phyloP scores from a whole-genome alignment of 2,797 vertebrate genomes.

The Tokudaia muenninki region DNA sequence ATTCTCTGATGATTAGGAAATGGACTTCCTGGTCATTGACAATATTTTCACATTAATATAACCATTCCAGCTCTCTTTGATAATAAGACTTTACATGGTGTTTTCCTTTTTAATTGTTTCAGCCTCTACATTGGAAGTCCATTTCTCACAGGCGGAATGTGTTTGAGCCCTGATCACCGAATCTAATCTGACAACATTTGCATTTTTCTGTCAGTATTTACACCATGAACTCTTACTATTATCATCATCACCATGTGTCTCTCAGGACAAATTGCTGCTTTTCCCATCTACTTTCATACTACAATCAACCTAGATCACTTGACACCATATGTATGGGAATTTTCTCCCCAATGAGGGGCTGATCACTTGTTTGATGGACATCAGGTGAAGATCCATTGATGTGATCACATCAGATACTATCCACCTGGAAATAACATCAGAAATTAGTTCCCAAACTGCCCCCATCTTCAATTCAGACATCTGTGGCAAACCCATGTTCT shows the following conservation, averaged over 20 bases:
- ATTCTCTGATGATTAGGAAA: background rate
- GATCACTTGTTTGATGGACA: background rate
- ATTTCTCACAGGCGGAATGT: background rate
- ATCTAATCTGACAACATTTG: background rate
- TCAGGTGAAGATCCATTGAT: background rate
- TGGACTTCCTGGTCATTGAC: background rate
- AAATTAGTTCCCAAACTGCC: background rate
- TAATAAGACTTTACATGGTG: background rate
- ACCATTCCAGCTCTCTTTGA: background rate
- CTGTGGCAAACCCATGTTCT: background rate
- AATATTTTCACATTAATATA: background rate
- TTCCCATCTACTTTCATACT: background rate
- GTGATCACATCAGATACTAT: background rate
- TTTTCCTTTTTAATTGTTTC: background rate
- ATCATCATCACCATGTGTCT: background rate
- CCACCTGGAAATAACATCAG: background rate
- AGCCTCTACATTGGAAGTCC: background rate
- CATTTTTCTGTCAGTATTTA: background rate
- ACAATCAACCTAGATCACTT: background rate
- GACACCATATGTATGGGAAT: background rate
- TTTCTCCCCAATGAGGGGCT: background rate
- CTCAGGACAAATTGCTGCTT: background rate
- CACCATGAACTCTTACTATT: background rate
- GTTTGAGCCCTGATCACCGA: background rate
- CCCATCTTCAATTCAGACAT: background rate